Evolutionary conservation across 2,888 invertebrate species (phyloP), one percentile per base, ranked within the genome.

Genomic region (Leptopilina myrica): DNA sequence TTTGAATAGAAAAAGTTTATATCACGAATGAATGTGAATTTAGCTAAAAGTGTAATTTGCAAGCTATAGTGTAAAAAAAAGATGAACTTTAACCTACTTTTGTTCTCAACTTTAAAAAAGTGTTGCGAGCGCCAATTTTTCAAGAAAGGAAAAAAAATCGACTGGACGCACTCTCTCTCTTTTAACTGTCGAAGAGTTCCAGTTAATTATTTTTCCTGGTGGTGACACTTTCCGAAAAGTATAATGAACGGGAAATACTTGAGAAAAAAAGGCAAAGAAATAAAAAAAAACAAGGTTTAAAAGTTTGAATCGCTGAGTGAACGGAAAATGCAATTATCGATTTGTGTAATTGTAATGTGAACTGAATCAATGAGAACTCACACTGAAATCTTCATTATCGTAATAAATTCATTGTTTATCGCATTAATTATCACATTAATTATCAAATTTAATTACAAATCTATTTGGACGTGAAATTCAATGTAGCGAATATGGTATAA

Each of bases 271-370:
- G 49, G 8, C n/a, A 43, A 46, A 43, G 46, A 65, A 66, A 15
- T 5, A 15, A 7, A 3, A 26, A 49, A 49, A 53, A 12, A 53
- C 12, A 46, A 46, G 7, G 33, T 20, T 20, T 7, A 62, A 62
- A 62, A 20, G 62, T 62, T 62, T 62, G 62, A 62, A 62, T 62
- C 9, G 20, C 62, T 20, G 62, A 20, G 15, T 62, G 62, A 62
- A 62, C 62, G 62, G 62, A 20, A 62, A 15, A 66, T 66, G 43
- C 66, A 66, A 66, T 66, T 66, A 66, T 66, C 66, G 66, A 9
- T 43, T 66, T 15, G 15, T 66, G 43, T 66, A 66, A 66, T 66
- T 66, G 15, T 66, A 14, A 26, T 33, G 33, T 40, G 64, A 64
- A 33, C 64, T 33, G 33, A 64, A 33, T 64, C 64, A 64, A 9